Conservation (phyloP, 2,888 invertebrate species). For the Phaonia tiefii region DNA sequence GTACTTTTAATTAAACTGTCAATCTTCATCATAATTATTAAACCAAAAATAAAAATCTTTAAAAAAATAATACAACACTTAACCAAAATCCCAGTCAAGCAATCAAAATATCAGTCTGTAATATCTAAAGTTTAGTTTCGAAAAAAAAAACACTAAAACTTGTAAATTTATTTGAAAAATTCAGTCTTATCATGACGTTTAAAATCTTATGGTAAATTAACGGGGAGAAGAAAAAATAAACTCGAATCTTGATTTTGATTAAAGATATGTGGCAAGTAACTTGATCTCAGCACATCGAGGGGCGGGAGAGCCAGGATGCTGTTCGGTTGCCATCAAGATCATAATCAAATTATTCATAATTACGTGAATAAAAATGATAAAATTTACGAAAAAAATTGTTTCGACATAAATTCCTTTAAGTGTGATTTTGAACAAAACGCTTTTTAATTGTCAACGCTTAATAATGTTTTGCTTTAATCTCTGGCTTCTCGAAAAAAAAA, state of each 20-base stretch:
- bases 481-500: conserved; percentile 22
- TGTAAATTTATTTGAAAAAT: neutral
- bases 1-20: conserved; percentile 64
- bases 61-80: conserved; percentile 4
- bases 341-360: conserved; percentile 34
- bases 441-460: conserved; percentile 63
- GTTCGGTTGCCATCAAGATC: neutral
- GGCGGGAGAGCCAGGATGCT: neutral
- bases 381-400: conserved; percentile 34
- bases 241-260: conserved; percentile 35
- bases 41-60: conserved; percentile 20
- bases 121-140: too few relatives aligned
- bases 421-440: conserved; percentile 56
- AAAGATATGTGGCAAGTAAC: conserved; percentile 10
- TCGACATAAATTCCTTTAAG: conserved; percentile 38
- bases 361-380: conserved; percentile 22
- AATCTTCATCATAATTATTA: conserved; percentile 52
- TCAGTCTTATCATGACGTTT: conserved; percentile 45
- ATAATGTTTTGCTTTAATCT: too few relatives aligned
- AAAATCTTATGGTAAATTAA: conserved; percentile 37
- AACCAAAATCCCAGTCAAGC: conserved; percentile 30
- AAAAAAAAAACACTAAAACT: conserved; percentile 33
- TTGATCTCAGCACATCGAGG: neutral
- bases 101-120: conserved; percentile 14
- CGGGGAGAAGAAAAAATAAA: neutral